These are phyloP conservation scores for Dendrolimus pini DNA, from an alignment of 2,888 invertebrate genomes.

Conservation along the genomic window DNA sequence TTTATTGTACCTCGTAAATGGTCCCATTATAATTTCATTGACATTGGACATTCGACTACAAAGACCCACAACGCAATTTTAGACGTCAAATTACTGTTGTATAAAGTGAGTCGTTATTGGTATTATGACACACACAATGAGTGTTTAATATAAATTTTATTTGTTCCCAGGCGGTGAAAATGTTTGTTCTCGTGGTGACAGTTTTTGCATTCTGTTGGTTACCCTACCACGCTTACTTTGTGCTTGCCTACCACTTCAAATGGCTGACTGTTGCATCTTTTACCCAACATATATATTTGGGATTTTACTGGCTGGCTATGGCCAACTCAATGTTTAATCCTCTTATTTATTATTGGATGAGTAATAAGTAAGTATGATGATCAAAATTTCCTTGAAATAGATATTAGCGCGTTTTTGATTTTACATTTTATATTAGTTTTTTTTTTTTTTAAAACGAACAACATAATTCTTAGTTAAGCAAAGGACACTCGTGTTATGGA, in stretches of 20 bases:
- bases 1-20: too few species aligned
- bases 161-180: conserved; percentile 84
- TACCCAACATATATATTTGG: conserved; percentile 89
- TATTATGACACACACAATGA: neutral
- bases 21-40: too few species aligned
- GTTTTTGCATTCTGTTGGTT: conserved; percentile 93
- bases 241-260: conserved; percentile 79
- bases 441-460: too few species aligned
- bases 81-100: too few species aligned
- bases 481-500: too few species aligned
- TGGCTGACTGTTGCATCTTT: conserved; percentile 82
- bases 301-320: conserved; percentile 94
- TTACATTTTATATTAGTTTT: too few species aligned
- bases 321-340: conserved; percentile 95
- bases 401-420: too few species aligned
- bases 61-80: too few species aligned
- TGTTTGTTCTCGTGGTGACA: conserved; percentile 90
- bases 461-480: too few species aligned
- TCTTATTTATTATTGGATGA: conserved; percentile 95
- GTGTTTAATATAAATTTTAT: neutral
- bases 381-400: too few species aligned
- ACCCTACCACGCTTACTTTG: conserved; percentile 91
- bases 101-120: neutral
- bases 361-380: conserved; percentile 79
- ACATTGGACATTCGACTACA: too few species aligned